phyloP scores from a whole-genome alignment of 2,888 invertebrate genomes.

The Nymphalis urticae region DNA sequence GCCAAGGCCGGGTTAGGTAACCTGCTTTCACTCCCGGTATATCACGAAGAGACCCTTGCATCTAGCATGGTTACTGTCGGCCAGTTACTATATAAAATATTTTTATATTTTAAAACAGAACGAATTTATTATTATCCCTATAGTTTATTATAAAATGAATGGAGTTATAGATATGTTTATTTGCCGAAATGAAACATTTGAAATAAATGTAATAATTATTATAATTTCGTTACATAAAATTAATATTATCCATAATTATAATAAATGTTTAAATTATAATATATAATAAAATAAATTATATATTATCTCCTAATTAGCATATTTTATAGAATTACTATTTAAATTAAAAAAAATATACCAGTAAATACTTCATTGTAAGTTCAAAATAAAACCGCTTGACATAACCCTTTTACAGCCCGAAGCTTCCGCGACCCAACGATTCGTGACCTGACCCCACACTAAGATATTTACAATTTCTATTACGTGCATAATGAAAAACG shows the following conservation, averaged over 20 bases:
- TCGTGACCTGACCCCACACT: conserved; percentile 29
- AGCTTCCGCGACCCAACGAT: conserved; percentile 34
- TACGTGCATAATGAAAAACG: conserved; percentile 21
- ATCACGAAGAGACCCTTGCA: conserved; percentile 41
- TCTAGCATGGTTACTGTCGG: conserved; percentile 22
- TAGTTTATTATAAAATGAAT: no score
- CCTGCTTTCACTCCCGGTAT: conserved; percentile 48
- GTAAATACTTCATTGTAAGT: background rate
- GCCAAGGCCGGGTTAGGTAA: conserved; percentile 45
- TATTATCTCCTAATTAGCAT: no score
- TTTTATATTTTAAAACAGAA: background rate
- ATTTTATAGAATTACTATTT: no score
- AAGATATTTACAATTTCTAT: conserved; percentile 17
- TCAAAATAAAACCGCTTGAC: conserved; percentile 3
- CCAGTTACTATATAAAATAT: conserved; percentile 17
- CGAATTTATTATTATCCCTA: no score
- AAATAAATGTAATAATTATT: no score
- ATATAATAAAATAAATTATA: no score
- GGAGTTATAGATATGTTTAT: no score
- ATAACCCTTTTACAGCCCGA: conserved; percentile 26
- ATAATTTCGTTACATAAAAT: no score
- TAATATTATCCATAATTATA: no score
- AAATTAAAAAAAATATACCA: background rate
- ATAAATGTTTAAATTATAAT: no score
- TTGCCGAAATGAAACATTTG: no score